Conservation (phyloP, 2,888 invertebrate genomes). For the Bombyx huttoni region DNA sequence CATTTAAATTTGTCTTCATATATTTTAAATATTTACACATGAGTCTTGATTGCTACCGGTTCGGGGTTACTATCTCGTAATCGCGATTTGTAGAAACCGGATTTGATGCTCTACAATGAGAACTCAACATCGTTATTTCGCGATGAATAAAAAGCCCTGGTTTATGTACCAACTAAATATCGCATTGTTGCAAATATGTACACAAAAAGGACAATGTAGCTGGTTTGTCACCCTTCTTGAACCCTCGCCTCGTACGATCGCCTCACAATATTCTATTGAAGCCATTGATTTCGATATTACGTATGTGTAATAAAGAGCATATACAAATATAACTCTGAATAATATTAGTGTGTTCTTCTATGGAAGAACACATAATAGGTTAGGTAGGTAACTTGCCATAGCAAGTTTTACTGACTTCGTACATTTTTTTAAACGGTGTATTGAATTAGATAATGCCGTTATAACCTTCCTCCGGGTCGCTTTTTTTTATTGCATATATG, state of each 20-base stretch:
- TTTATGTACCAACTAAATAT: background rate
- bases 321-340: too few species aligned
- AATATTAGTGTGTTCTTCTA: too few species aligned
- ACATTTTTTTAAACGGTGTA: too few species aligned
- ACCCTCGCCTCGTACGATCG: background rate
- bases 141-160: background rate
- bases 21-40: background rate
- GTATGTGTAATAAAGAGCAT: background rate
- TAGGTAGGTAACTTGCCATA: too few species aligned
- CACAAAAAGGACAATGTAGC: background rate
- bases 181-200: background rate
- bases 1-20: background rate
- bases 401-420: too few species aligned
- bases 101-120: background rate
- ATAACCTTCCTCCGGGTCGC: too few species aligned
- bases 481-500: too few species aligned
- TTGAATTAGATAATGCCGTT: too few species aligned
- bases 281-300: background rate
- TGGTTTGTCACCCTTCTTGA: background rate
- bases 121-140: background rate
- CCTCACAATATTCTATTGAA: background rate
- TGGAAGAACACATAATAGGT: too few species aligned
- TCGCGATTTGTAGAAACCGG: background rate
- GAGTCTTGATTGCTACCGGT: background rate
- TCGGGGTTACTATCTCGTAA: background rate